Percentiles rank a stretch among this genome's conserved stretches.
Conservation (phyloP, 2,888 invertebrate species). For the Pyrocoelia pectoralis region DNA sequence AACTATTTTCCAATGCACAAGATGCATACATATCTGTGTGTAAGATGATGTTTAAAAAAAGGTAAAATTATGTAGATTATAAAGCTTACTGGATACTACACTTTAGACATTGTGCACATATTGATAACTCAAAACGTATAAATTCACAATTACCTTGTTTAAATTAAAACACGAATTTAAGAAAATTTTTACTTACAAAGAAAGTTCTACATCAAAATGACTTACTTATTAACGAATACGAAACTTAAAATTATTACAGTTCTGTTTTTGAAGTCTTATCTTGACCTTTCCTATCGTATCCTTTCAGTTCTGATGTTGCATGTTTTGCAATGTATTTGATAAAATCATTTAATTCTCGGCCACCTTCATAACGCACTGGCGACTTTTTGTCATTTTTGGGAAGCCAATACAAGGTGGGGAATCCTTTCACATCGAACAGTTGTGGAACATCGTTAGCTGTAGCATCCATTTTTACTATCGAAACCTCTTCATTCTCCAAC, state of each 20-base stretch:
- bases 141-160: too few species aligned
- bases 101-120: too few species aligned
- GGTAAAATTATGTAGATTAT: too few species aligned
- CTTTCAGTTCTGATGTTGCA: slow-evolving; percentile 85
- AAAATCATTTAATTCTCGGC: slow-evolving; percentile 93
- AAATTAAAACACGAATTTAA: neutral
- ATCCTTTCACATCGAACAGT: slow-evolving; percentile 91
- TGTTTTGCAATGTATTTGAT: slow-evolving; percentile 93
- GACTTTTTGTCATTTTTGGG: slow-evolving; percentile 81
- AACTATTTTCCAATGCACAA: too few species aligned
- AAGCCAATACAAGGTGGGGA: slow-evolving; percentile 97
- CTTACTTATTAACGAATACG: slow-evolving; percentile 2
- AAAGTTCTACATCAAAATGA: slow-evolving; percentile 25
- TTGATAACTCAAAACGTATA: too few species aligned
- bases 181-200: slow-evolving; percentile 30
- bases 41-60: too few species aligned
- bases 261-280: slow-evolving; percentile 66
- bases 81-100: too few species aligned
- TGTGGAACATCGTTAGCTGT: slow-evolving; percentile 97
- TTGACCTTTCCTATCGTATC: slow-evolving; percentile 87
- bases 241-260: slow-evolving; percentile 59
- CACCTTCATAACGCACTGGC: slow-evolving; percentile 87
- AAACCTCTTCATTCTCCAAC: slow-evolving; percentile 82
- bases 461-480: slow-evolving; percentile 97
- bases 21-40: too few species aligned